A percentile compares a stretch with the other conserved stretches of the same genome.
These are phyloP conservation scores for Oligia latruncula DNA, from an alignment of 2,888 invertebrate species.

Conservation along the genomic window DNA sequence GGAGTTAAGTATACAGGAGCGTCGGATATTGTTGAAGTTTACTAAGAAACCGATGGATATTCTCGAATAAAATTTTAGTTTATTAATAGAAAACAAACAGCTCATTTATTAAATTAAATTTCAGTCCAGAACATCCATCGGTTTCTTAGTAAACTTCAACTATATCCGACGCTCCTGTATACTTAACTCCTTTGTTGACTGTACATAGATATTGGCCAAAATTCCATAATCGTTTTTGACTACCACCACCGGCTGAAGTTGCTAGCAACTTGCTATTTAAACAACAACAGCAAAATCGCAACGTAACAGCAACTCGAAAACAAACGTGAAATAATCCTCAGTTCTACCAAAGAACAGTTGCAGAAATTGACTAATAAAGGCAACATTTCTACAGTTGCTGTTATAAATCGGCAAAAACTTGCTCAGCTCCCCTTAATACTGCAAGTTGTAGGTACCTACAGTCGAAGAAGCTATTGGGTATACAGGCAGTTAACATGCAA, in stretches of 20 bases:
- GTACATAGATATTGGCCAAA: not conserved
- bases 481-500: not conserved
- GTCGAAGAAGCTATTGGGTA: not conserved
- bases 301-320: conserved; percentile 1
- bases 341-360: conserved; percentile 22
- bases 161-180: too few relatives aligned
- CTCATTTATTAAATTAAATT: too few relatives aligned
- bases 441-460: conserved; percentile 11
- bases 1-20: too few relatives aligned
- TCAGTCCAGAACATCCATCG: too few relatives aligned
- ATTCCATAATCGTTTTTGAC: not conserved
- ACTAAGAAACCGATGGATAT: too few relatives aligned
- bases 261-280: not conserved
- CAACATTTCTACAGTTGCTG: conserved; percentile 48
- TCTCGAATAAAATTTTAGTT: too few relatives aligned
- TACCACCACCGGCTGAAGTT: not conserved
- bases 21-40: too few relatives aligned
- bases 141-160: too few relatives aligned
- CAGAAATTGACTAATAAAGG: conserved; percentile 45
- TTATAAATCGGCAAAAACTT: conserved; percentile 54
- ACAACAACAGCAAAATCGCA: not conserved
- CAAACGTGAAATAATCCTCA: conserved; percentile 22
- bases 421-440: conserved; percentile 19
- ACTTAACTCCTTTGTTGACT: too few relatives aligned
- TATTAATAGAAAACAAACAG: too few relatives aligned